These are phyloP conservation scores for Urocolius indicus DNA, from an alignment of 2,113 vertebrate genomes.

Conservation along the genomic window DNA sequence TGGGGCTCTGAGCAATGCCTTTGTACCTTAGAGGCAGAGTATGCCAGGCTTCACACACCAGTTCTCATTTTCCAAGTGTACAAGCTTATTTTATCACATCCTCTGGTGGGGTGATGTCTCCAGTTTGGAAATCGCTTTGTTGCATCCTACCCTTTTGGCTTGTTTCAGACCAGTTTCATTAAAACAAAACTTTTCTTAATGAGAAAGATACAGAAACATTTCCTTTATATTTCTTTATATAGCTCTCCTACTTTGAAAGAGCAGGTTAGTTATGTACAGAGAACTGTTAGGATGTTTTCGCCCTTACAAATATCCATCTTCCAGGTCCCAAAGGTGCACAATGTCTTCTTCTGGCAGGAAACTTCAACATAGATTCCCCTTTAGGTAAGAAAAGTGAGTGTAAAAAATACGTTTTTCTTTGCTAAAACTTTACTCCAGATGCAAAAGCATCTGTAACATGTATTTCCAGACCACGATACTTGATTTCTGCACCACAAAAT, in stretches of 20 bases:
- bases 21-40: background rate
- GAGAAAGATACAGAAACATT: background rate
- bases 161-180: background rate
- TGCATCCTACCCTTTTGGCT: background rate
- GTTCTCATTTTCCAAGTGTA: background rate
- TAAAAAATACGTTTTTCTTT: background rate
- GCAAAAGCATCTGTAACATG: slow-evolving; percentile 34
- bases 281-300: background rate
- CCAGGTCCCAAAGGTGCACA: background rate
- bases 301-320: background rate
- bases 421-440: background rate
- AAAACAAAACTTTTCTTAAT: background rate
- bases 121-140: background rate
- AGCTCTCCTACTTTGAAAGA: background rate
- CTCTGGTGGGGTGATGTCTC: background rate
- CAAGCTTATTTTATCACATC: background rate
- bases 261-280: background rate
- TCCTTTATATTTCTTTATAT: background rate
- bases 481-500: slow-evolving; percentile 42
- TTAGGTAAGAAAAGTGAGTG: background rate
- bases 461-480: slow-evolving; percentile 58
- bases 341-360: background rate
- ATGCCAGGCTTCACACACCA: background rate
- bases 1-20: background rate
- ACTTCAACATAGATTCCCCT: background rate